Evolutionary conservation across 2,113 vertebrate genomes (phyloP).

Genomic region (Oncorhynchus mykiss): DNA sequence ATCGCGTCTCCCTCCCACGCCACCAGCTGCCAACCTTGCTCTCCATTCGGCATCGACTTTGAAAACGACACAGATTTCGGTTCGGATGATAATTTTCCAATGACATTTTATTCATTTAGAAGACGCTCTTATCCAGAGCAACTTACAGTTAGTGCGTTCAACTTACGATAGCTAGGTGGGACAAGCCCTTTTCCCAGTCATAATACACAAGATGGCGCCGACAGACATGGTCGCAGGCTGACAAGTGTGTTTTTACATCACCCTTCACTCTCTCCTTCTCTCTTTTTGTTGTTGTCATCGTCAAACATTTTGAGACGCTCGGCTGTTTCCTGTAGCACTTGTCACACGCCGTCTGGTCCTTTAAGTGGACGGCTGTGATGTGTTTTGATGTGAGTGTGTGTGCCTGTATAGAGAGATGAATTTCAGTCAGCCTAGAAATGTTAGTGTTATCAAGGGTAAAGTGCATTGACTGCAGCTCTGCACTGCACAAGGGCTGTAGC

Average conservation of each 20-base stretch:
- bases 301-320: not conserved
- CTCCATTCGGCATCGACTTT: not conserved
- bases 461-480: constrained; percentile 12
- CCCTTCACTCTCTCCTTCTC: not conserved
- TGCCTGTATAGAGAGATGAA: not conserved
- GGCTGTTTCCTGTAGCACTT: not conserved
- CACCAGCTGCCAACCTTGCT: constrained; percentile 31
- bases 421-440: not conserved
- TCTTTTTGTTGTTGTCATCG: not conserved
- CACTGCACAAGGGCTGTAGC: not conserved
- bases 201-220: too few relatives aligned
- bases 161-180: too few relatives aligned
- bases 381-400: not conserved
- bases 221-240: too few relatives aligned
- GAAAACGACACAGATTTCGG: not conserved
- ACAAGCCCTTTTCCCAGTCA: too few relatives aligned
- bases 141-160: too few relatives aligned
- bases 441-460: constrained; percentile 12
- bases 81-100: not conserved
- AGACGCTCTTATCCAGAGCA: too few relatives aligned
- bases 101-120: too few relatives aligned
- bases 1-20: constrained; percentile 45
- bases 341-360: not conserved
- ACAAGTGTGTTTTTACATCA: not conserved
- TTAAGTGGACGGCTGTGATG: not conserved